phyloP scores from a whole-genome alignment of 1,140 invertebrate genomes.

The Hydropsyche tenuis region DNA sequence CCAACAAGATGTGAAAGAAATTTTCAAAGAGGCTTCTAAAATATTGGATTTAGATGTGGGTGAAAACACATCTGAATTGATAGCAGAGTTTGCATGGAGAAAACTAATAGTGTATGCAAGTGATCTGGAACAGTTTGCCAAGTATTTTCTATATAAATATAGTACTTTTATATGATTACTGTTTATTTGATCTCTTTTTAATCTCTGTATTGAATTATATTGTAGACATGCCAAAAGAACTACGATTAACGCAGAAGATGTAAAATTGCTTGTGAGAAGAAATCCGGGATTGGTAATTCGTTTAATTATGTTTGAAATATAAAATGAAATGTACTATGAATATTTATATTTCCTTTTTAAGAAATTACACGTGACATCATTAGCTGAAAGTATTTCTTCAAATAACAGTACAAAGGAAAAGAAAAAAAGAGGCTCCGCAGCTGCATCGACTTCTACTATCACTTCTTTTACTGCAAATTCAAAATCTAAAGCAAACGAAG shows the following conservation, averaged over 20 bases:
- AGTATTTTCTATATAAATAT: constrained; percentile 56
- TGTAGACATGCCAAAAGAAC: constrained; percentile 64
- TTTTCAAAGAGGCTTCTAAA: constrained; percentile 60
- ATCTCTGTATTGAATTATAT: constrained; percentile 26
- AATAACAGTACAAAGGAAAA: constrained; percentile 7
- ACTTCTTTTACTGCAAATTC: background rate
- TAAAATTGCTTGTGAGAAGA: constrained; percentile 62
- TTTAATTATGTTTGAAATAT: constrained; percentile 39
- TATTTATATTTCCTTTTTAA: background rate
- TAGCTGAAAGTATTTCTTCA: background rate
- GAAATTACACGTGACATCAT: background rate
- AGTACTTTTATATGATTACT: background rate
- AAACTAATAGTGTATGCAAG: constrained; percentile 59
- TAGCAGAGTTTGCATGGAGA: constrained; percentile 62
- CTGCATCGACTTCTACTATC: background rate
- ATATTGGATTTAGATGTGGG: constrained; percentile 58
- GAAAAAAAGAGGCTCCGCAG: background rate
- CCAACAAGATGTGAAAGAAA: constrained; percentile 56
- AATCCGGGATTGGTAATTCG: constrained; percentile 61
- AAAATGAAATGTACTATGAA: background rate
- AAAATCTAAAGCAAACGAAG: background rate
- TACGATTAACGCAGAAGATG: constrained; percentile 62
- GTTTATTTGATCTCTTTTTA: background rate
- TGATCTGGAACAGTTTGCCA: constrained; percentile 66
- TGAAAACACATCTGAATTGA: constrained; percentile 59